These are phyloP conservation scores for Podarcis siculus DNA, from an alignment of 2,797 vertebrate genomes.

Conservation along the genomic window DNA sequence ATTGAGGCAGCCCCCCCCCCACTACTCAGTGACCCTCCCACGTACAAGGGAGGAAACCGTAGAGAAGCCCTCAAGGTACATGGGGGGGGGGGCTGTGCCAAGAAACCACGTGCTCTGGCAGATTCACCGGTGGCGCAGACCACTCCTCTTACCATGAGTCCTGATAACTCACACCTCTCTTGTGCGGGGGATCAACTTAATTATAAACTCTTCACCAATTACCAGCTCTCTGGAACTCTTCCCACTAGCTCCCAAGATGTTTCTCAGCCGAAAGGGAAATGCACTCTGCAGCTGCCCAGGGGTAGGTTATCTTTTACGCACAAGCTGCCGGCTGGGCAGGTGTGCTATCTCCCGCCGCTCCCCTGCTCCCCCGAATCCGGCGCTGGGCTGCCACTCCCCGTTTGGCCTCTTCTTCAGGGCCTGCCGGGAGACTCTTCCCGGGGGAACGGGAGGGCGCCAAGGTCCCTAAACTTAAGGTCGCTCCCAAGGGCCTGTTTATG, in stretches of 20 bases:
- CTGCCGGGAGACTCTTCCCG: no score
- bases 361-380: not conserved
- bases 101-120: not conserved
- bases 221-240: not conserved
- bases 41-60: not conserved
- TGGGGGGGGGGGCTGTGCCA: not conserved
- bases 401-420: not conserved
- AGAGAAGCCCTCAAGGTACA: no score
- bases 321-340: not conserved
- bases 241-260: not conserved
- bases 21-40: not conserved
- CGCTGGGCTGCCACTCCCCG: not conserved
- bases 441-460: not conserved
- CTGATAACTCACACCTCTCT: no score
- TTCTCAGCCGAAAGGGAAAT: no score
- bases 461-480: not conserved
- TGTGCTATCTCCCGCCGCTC: no score
- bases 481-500: not conserved
- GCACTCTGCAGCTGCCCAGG: not conserved
- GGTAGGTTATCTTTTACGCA: no score
- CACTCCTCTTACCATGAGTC: not conserved
- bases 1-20: not conserved
- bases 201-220: not conserved
- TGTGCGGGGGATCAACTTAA: not conserved
- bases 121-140: rapidly evolving